phyloP scores from a whole-genome alignment of 2,888 invertebrate species.

The Sussaba pulchella region DNA sequence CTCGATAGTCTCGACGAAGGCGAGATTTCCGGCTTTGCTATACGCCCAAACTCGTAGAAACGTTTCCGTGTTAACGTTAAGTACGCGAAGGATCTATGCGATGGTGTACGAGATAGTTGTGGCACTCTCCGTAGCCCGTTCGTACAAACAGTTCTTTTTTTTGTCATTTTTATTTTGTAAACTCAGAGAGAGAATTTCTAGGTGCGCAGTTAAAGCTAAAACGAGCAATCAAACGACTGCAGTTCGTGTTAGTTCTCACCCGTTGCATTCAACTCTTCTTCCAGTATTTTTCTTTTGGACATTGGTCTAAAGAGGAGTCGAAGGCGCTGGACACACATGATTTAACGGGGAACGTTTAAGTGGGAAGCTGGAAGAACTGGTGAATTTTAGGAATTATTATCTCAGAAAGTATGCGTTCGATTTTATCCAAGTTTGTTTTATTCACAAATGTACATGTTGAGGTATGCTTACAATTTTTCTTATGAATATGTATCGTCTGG shows the following conservation, averaged over 20 bases:
- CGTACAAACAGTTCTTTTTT: not conserved
- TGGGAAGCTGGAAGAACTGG: too few relatives aligned
- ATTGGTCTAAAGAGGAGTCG: too few relatives aligned
- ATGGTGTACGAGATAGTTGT: slow-evolving; percentile 7
- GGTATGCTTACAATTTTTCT: too few relatives aligned
- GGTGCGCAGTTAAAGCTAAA: not conserved
- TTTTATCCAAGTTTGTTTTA: too few relatives aligned
- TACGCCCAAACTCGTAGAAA: slow-evolving; percentile 12
- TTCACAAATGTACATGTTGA: too few relatives aligned
- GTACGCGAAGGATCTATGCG: not conserved
- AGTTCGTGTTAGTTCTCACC: not conserved
- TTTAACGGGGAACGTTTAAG: too few relatives aligned
- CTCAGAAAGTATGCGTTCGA: too few relatives aligned
- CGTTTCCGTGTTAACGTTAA: not conserved
- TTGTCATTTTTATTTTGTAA: too few relatives aligned
- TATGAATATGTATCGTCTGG: too few relatives aligned
- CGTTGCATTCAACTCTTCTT: not conserved
- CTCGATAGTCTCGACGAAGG: slow-evolving; percentile 38
- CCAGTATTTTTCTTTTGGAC: not conserved
- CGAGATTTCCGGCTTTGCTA: slow-evolving; percentile 55
- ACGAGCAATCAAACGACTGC: slow-evolving; percentile 13
- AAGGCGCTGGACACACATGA: too few relatives aligned
- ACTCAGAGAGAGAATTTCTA: not conserved
- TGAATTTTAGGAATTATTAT: too few relatives aligned
- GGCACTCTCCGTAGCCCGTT: slow-evolving; percentile 1